Conservation (phyloP, 1,140 invertebrate genomes). For the Brevipalpus yothersi region DNA sequence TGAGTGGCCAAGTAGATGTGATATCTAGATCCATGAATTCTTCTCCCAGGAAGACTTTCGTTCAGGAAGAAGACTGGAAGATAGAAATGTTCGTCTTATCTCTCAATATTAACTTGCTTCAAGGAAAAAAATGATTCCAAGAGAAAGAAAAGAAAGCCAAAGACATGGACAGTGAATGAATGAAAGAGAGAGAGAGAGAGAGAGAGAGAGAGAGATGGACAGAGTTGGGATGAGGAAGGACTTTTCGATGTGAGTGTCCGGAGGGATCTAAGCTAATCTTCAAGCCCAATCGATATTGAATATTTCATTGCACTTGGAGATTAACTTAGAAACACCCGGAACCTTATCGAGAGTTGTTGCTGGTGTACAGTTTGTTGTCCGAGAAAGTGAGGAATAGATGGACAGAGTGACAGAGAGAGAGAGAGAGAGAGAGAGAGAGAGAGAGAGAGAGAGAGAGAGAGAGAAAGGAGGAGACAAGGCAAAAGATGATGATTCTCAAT, state of each 20-base stretch:
- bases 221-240: background rate
- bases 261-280: constrained; percentile 16
- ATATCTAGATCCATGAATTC: too few relatives aligned
- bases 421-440: constrained; percentile 2
- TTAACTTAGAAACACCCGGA: constrained; percentile 15
- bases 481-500: background rate
- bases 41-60: too few relatives aligned
- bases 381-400: background rate
- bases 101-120: too few relatives aligned
- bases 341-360: background rate
- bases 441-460: constrained; percentile 6
- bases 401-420: background rate
- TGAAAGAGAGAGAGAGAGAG: too few relatives aligned
- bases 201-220: too few relatives aligned
- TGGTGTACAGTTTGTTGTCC: background rate
- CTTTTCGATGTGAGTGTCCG: background rate
- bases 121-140: too few relatives aligned
- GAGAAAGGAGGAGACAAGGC: background rate
- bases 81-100: too few relatives aligned
- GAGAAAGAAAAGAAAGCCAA: too few relatives aligned
- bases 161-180: too few relatives aligned
- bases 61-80: too few relatives aligned
- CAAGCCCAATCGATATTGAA: constrained; percentile 12
- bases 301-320: constrained; percentile 14
- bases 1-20: too few relatives aligned